Percentiles rank a stretch among this genome's conserved stretches.
Evolutionary conservation across 2,113 vertebrate species (phyloP).

Genomic region (Fregata magnificens): DNA sequence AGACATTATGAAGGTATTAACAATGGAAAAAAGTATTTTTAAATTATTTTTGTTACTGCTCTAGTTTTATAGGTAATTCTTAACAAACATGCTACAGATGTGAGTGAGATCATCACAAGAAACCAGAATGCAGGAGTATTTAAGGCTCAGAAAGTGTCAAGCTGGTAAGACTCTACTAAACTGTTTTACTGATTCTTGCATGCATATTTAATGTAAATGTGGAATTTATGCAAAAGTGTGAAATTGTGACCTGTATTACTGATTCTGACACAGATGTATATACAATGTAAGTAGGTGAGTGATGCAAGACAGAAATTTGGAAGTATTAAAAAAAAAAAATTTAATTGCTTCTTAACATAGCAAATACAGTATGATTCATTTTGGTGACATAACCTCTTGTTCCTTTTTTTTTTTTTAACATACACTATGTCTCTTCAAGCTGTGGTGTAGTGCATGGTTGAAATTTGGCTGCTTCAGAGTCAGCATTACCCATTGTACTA

Average conservation of each 20-base stretch:
- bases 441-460: neutral
- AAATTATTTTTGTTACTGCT: neutral
- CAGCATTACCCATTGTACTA: neutral
- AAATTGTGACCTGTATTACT: neutral
- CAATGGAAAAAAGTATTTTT: neutral
- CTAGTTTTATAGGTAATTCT: constrained; percentile 63
- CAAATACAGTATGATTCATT: neutral
- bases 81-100: constrained; percentile 84
- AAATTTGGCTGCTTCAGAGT: neutral
- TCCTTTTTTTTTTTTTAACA: neutral
- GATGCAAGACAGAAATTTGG: neutral
- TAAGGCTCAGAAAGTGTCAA: constrained; percentile 80
- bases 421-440: neutral
- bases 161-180: constrained; percentile 80
- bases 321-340: neutral
- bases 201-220: neutral
- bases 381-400: neutral
- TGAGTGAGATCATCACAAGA: constrained; percentile 80
- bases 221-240: neutral
- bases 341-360: neutral
- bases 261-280: neutral
- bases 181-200: neutral
- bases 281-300: neutral
- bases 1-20: neutral
- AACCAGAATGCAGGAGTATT: constrained; percentile 81